phyloP scores from a whole-genome alignment of 64 coral and sea anemone species.

The Actinia equina region DNA sequence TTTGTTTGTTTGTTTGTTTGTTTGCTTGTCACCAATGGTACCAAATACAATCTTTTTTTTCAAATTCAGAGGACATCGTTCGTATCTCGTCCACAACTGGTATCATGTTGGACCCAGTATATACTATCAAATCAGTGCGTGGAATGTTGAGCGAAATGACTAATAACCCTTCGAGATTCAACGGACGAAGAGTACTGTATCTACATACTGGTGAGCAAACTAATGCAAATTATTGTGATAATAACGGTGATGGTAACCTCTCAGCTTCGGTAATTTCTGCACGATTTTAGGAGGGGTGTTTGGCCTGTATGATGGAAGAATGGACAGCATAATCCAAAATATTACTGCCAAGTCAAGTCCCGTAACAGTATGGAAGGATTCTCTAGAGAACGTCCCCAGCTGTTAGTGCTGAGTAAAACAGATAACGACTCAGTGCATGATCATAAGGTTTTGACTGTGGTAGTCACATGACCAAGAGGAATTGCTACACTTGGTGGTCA shows the following conservation, averaged over 20 bases:
- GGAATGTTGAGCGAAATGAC: constrained; percentile 41
- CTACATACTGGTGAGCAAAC: constrained; percentile 32
- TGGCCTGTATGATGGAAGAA: constrained; percentile 54
- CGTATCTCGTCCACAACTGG: constrained; percentile 21
- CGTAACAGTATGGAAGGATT: constrained; percentile 23
- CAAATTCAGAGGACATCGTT: constrained; percentile 24
- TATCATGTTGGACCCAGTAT: constrained; percentile 30
- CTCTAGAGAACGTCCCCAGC: neutral
- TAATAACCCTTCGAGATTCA: constrained; percentile 25
- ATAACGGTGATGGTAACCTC: neutral
- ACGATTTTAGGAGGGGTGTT: constrained; percentile 30
- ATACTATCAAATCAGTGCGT: constrained; percentile 38
- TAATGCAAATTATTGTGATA: neutral
- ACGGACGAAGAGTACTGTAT: constrained; percentile 24
- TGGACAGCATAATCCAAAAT: constrained; percentile 9
- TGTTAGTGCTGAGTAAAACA: neutral
- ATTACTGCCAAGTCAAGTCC: neutral
- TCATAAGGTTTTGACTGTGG: too few relatives aligned
- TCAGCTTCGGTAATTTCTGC: neutral
- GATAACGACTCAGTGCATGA: too few relatives aligned
- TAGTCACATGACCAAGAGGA: too few relatives aligned
- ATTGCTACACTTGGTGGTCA: too few relatives aligned
- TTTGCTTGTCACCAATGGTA: too few relatives aligned
- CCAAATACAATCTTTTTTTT: neutral
- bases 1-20: too few relatives aligned